A percentile compares a stretch with the other conserved stretches of the same genome.
Evolutionary conservation across 2,888 invertebrate genomes (phyloP).

Genomic region (Mylabris sibirica): DNA sequence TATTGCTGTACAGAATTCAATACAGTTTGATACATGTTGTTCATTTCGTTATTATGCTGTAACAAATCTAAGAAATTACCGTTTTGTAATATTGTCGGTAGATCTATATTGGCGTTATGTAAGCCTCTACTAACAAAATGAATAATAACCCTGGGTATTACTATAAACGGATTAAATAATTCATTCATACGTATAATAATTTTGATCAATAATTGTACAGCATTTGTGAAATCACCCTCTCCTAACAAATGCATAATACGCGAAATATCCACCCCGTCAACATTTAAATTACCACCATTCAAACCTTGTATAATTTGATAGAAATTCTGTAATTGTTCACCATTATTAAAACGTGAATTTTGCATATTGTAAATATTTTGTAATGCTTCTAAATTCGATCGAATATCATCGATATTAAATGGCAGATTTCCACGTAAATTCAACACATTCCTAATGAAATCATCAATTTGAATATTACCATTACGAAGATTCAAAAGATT

Average conservation of each 20-base stretch:
- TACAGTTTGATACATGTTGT: background rate
- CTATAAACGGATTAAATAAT: background rate
- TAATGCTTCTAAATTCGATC: background rate
- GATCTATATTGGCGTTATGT: background rate
- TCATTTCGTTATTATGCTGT: background rate
- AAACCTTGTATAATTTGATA: background rate
- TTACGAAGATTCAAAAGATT: background rate
- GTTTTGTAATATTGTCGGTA: background rate
- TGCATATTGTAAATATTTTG: background rate
- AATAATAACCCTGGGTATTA: background rate
- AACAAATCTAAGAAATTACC: background rate
- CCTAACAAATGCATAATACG: background rate
- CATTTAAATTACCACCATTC: background rate
- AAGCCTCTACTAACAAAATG: background rate
- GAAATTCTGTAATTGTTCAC: background rate
- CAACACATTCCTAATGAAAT: background rate
- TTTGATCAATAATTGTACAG: background rate
- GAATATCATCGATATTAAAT: background rate
- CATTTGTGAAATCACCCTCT: background rate
- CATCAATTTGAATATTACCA: background rate
- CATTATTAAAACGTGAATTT: background rate
- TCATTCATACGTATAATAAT: background rate
- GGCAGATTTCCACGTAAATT: background rate
- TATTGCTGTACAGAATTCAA: background rate
- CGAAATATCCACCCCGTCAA: background rate